phyloP scores from a whole-genome alignment of 1,140 invertebrate genomes.

The Drosophila saltans region DNA sequence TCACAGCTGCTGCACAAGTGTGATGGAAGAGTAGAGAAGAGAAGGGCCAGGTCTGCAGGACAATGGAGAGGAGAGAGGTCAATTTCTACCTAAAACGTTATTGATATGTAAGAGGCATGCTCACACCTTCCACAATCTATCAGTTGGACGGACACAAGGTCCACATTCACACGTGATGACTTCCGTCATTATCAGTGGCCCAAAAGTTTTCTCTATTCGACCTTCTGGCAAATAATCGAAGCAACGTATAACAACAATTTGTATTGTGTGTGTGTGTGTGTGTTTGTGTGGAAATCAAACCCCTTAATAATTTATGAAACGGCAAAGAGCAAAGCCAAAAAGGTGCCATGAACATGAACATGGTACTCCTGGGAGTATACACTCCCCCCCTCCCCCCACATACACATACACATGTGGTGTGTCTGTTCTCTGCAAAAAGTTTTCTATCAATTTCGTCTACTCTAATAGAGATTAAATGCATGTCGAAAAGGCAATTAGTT shows the following conservation, averaged over 20 bases:
- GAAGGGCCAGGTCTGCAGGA: no score
- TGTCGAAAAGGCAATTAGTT: conserved; percentile 83
- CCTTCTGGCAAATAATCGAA: conserved; percentile 70
- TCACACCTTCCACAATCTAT: conserved; percentile 57
- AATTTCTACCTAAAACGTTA: conserved; percentile 61
- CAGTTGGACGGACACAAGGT: conserved; percentile 20
- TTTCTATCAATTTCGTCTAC: conserved; percentile 63
- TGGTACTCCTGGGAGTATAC: conserved; percentile 34
- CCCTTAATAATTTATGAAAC: conserved; percentile 78
- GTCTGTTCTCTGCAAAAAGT: conserved; percentile 37
- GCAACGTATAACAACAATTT: conserved; percentile 77
- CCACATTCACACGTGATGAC: conserved; percentile 62
- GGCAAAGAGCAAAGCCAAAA: conserved; percentile 42
- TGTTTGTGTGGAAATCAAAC: conserved; percentile 53
- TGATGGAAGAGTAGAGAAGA: background rate
- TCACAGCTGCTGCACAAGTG: conserved; percentile 63
- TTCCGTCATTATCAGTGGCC: conserved; percentile 65
- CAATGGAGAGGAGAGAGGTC: conserved; percentile 16
- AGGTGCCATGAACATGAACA: conserved; percentile 10
- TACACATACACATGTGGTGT: conserved; percentile 45
- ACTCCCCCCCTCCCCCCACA: conserved; percentile 18
- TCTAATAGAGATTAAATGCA: conserved; percentile 83
- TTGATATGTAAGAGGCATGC: conserved; percentile 75
- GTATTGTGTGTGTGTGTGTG: conserved; percentile 68
- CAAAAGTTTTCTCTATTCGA: conserved; percentile 51